Percentiles rank a stretch among this genome's conserved stretches.
Conservation (phyloP, 2,113 vertebrate genomes). For the Syngnathus scovelli region DNA sequence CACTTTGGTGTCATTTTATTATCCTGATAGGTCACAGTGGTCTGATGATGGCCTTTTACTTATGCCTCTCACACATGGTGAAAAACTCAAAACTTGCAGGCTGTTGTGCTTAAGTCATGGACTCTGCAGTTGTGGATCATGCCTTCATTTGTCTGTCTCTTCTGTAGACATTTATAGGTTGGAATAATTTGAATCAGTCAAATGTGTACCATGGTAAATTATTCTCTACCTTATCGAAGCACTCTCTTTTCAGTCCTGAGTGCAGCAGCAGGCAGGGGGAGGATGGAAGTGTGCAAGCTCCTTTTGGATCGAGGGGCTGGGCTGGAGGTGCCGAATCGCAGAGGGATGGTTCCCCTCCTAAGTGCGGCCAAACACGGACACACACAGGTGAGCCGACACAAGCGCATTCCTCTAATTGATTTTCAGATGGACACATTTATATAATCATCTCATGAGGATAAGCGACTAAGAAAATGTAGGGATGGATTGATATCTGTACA, state of each 20-base stretch:
- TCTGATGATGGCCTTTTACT: background rate
- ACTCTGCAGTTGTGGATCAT: too few species aligned
- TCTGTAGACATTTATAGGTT: too few species aligned
- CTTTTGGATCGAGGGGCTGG: constrained; percentile 77
- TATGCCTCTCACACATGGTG: background rate
- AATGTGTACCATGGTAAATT: constrained; percentile 32
- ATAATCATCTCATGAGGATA: too few species aligned
- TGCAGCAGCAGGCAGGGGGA: constrained; percentile 87
- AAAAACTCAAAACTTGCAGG: background rate
- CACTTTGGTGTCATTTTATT: background rate
- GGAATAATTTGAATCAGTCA: too few species aligned
- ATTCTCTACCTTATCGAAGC: constrained; percentile 25
- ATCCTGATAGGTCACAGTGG: background rate
- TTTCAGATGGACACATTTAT: background rate
- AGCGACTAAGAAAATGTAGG: too few species aligned
- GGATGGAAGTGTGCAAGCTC: constrained; percentile 78
- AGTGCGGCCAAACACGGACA: constrained; percentile 88
- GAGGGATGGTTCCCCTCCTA: constrained; percentile 79
- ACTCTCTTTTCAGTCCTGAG: constrained; percentile 77
- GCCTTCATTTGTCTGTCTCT: too few species aligned
- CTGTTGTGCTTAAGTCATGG: background rate
- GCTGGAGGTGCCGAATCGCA: constrained; percentile 76
- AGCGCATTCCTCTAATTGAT: background rate
- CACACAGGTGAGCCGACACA: constrained; percentile 76
- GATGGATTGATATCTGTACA: too few species aligned